Conservation (phyloP, 2,797 vertebrate species). For the Thalassophryne amazonica region DNA sequence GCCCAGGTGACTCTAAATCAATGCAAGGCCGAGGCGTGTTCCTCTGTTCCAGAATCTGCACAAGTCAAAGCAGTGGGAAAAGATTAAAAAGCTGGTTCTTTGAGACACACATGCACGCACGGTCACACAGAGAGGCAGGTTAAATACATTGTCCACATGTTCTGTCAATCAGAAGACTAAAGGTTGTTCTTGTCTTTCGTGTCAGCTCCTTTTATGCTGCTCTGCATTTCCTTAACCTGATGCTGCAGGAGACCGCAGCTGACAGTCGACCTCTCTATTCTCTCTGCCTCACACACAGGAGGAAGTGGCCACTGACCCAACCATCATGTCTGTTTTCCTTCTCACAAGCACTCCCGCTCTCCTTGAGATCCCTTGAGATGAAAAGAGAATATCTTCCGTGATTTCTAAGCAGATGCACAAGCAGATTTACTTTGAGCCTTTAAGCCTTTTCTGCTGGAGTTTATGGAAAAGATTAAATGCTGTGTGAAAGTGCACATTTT, state of each 20-base stretch:
- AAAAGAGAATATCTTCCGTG: constrained; percentile 53
- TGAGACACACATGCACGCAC: neutral
- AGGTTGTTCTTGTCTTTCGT: constrained; percentile 32
- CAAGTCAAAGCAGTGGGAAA: constrained; percentile 10
- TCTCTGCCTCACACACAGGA: constrained; percentile 23
- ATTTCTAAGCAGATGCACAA: constrained; percentile 47
- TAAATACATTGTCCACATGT: constrained; percentile 2
- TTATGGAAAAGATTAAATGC: constrained; percentile 63
- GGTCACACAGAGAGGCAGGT: neutral
- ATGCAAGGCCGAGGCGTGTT: constrained; percentile 44
- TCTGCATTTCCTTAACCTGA: constrained; percentile 41
- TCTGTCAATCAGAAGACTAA: constrained; percentile 32
- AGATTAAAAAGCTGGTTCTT: constrained; percentile 2
- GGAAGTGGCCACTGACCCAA: constrained; percentile 40
- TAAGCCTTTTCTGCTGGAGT: constrained; percentile 45
- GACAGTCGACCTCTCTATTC: constrained; percentile 31
- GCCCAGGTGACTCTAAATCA: constrained; percentile 63
- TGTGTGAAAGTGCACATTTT: constrained; percentile 57
- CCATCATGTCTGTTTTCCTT: constrained; percentile 27
- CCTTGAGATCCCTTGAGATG: constrained; percentile 28
- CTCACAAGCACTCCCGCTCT: constrained; percentile 18
- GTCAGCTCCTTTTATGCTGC: constrained; percentile 42
- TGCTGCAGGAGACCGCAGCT: constrained; percentile 47
- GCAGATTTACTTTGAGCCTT: constrained; percentile 63
- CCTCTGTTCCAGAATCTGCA: constrained; percentile 49